phyloP scores from a whole-genome alignment of 2,888 invertebrate species.

The Meandrusa payeni region DNA sequence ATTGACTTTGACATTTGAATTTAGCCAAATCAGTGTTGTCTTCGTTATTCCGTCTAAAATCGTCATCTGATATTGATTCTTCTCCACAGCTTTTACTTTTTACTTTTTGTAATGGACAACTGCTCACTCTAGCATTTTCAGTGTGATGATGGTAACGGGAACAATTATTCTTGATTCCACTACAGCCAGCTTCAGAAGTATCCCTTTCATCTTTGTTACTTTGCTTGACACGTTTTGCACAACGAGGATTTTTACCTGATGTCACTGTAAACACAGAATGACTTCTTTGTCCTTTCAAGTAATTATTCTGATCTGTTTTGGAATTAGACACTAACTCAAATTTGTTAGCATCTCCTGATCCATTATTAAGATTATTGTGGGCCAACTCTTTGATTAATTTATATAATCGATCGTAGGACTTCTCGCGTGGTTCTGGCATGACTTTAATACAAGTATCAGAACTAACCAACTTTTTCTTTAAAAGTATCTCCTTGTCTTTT shows the following conservation, averaged over 20 bases:
- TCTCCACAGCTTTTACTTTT: conserved; percentile 42
- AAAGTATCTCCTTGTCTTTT: conserved; percentile 62
- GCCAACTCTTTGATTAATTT: conserved; percentile 67
- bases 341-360: conserved; percentile 73
- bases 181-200: conserved; percentile 40
- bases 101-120: conserved; percentile 58
- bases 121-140: conserved; percentile 38
- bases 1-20: conserved; percentile 9
- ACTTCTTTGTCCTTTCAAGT: conserved; percentile 51
- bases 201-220: conserved; percentile 45
- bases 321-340: conserved; percentile 54
- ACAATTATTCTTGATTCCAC: conserved; percentile 48
- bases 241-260: conserved; percentile 53
- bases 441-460: conserved; percentile 52
- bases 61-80: conserved; percentile 26
- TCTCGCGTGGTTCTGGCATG: conserved; percentile 37
- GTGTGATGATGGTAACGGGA: conserved; percentile 48
- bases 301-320: conserved; percentile 37
- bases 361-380: conserved; percentile 68
- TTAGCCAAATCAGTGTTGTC: conserved; percentile 3
- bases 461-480: conserved; percentile 62
- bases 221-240: conserved; percentile 43
- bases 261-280: conserved; percentile 73
- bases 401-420: conserved; percentile 50
- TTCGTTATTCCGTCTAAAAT: not conserved